Percentiles rank a stretch among this genome's conserved stretches.
These are phyloP conservation scores for silkworm (Bombyx mori) DNA, from an alignment of 1,140 invertebrate genomes.

Conservation along the genomic window ASM3026992v2 NC_085133.1:1906501-1907000, in stretches of 20 bases:
- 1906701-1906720: conserved; percentile 12
- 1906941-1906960: conserved; percentile 44
- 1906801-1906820: conserved; percentile 26
- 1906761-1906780: conserved; percentile 44
- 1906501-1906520: conserved; percentile 31
- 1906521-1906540: conserved; percentile 26
- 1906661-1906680: conserved; percentile 44
- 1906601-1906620: too few relatives aligned
- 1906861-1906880: conserved; percentile 48
- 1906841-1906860: conserved; percentile 48
- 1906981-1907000: conserved; percentile 66
- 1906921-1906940: conserved; percentile 38
- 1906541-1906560: conserved; percentile 39
- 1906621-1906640: not conserved
- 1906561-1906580: conserved; percentile 64
- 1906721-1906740: conserved; percentile 13
- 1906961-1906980: conserved; percentile 62
- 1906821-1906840: conserved; percentile 22
- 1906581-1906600: conserved; percentile 11
- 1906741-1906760: conserved; percentile 47
- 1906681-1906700: conserved; percentile 42
- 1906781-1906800: conserved; percentile 13
- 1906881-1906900: conserved; percentile 41
- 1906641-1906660: conserved; percentile 22
- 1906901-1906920: conserved; percentile 46